Percentiles rank a stretch among this genome's conserved stretches.
Evolutionary conservation across 2,113 vertebrate species (phyloP).

Genomic region (Scytalopus superciliaris): DNA sequence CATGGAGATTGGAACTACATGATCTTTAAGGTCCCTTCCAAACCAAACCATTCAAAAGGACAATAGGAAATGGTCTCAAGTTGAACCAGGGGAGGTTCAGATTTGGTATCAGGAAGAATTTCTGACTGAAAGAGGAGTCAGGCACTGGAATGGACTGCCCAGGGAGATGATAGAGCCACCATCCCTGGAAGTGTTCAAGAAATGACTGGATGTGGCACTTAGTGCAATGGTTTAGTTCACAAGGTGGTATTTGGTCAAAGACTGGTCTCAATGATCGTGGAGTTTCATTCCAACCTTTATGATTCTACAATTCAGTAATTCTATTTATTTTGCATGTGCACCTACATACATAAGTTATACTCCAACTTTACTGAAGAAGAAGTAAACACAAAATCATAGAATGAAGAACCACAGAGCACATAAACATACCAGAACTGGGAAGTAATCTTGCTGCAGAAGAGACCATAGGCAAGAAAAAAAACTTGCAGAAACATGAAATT

Average conservation of each 20-base stretch:
- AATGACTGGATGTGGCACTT: neutral
- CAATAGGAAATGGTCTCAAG: neutral
- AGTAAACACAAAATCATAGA: neutral
- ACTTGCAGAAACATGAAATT: neutral
- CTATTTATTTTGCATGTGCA: neutral
- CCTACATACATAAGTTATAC: neutral
- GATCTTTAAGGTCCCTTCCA: neutral
- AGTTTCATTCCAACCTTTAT: neutral
- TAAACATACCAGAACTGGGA: neutral
- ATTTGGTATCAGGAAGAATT: neutral
- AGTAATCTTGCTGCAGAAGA: neutral
- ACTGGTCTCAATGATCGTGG: rapidly evolving
- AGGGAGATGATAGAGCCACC: neutral
- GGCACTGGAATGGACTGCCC: neutral
- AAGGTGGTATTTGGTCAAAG: neutral
- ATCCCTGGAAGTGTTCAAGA: neutral
- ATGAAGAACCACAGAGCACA: neutral
- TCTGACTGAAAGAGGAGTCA: neutral
- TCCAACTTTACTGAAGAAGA: neutral
- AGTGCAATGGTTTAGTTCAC: neutral
- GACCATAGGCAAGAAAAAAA: neutral
- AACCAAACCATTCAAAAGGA: neutral
- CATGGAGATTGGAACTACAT: neutral
- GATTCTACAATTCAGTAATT: neutral
- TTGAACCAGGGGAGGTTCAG: neutral